phyloP scores from a whole-genome alignment of 1,140 invertebrate genomes.

The Diorhabda elongata region DNA sequence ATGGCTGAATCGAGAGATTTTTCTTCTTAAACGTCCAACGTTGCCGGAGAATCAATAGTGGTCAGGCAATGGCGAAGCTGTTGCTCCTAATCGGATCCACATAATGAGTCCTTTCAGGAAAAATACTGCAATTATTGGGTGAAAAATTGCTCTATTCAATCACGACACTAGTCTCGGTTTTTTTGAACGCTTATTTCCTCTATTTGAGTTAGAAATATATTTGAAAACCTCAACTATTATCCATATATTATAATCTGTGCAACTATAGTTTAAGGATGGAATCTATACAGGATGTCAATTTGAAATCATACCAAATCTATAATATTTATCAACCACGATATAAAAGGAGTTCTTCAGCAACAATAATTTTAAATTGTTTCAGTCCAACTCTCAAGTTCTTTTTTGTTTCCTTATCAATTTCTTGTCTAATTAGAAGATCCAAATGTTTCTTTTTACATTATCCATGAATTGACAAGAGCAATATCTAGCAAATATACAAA shows the following conservation, averaged over 20 bases:
- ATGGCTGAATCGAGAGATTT: conserved; percentile 14
- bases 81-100: conserved; percentile 19
- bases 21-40: conserved; percentile 19
- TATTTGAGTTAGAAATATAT: no score
- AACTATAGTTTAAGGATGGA: no score
- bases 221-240: no score
- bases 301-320: no score
- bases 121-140: conserved; percentile 15
- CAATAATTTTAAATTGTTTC: no score
- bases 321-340: no score
- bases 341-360: no score
- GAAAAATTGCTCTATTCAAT: conserved; percentile 20
- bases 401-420: no score
- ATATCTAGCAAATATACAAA: conserved; percentile 37
- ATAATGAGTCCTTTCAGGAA: conserved; percentile 21
- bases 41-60: conserved; percentile 22
- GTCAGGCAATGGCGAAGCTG: conserved; percentile 15
- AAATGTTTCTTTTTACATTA: conserved; percentile 18
- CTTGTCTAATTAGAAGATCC: no score
- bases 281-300: no score
- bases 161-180: neutral
- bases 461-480: conserved; percentile 32
- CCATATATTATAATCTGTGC: no score
- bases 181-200: neutral
- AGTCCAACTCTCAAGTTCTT: no score